Conservation (phyloP, 2,113 vertebrate genomes). For the Nannobrachium achirus region DNA sequence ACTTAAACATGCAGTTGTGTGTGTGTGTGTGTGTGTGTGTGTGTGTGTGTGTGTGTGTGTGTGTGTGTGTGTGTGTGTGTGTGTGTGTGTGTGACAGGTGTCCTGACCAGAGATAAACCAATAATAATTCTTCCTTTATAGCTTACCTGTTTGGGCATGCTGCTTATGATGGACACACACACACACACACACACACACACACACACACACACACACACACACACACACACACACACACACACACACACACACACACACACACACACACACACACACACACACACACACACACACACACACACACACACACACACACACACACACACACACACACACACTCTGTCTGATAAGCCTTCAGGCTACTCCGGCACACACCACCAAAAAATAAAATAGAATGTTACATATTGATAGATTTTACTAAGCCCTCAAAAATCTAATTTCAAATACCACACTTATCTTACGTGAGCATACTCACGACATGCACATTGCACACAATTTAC, state of each 20-base stretch:
- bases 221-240: conserved; percentile 16
- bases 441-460: too few relatives aligned
- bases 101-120: conserved; percentile 52
- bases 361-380: not conserved
- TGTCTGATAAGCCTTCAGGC: conserved; percentile 19
- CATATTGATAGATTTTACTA: conserved; percentile 3
- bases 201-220: conserved; percentile 23
- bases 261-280: conserved; percentile 2
- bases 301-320: conserved; percentile 23
- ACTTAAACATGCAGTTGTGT: conserved; percentile 19
- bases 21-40: not conserved
- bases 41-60: not conserved
- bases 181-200: conserved; percentile 16
- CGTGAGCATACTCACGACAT: too few relatives aligned
- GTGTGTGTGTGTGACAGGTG: conserved; percentile 23
- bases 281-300: conserved; percentile 39
- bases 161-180: not conserved
- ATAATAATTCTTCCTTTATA: conserved; percentile 48
- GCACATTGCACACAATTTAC: too few relatives aligned
- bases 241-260: conserved; percentile 31
- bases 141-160: conserved; percentile 55
- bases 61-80: conserved; percentile 16
- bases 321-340: conserved; percentile 22
- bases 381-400: not conserved
- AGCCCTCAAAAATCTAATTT: not conserved